Conservation (phyloP, 2,113 vertebrate genomes). For the Perca fluviatilis region DNA sequence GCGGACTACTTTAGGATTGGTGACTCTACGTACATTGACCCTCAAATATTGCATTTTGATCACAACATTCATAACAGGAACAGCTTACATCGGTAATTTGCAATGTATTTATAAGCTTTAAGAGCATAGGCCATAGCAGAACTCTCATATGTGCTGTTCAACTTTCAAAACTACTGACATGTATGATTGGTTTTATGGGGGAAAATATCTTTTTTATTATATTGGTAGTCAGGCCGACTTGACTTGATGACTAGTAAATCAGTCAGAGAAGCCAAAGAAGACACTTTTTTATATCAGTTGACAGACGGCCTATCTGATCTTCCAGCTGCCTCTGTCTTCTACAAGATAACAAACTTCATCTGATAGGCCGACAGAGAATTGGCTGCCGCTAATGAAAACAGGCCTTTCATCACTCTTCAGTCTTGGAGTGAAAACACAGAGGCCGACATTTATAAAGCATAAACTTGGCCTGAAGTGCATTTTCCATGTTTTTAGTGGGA, state of each 20-base stretch:
- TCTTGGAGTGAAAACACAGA: constrained; percentile 24
- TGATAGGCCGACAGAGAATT: constrained; percentile 1
- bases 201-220: not conserved
- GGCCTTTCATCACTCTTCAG: constrained; percentile 25
- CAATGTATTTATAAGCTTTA: not conserved
- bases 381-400: constrained; percentile 35
- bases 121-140: not conserved
- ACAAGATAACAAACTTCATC: constrained; percentile 53
- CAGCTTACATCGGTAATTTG: not conserved
- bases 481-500: constrained; percentile 30
- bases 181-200: not conserved
- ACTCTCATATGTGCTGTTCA: not conserved
- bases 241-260: constrained; percentile 7
- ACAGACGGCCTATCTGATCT: constrained; percentile 39
- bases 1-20: not conserved
- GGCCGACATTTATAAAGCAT: constrained; percentile 18
- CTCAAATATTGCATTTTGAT: not conserved
- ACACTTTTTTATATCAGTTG: constrained; percentile 25
- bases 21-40: not conserved
- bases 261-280: constrained; percentile 13
- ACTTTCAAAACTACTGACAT: not conserved
- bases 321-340: constrained; percentile 24
- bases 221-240: not conserved
- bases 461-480: constrained; percentile 32
- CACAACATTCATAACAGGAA: not conserved